Evolutionary conservation across 37 sponge, comb jelly and placozoan species (phyloP), one percentile per base, ranked within the genome.

Genomic region (Ephydatia muelleri): DNA sequence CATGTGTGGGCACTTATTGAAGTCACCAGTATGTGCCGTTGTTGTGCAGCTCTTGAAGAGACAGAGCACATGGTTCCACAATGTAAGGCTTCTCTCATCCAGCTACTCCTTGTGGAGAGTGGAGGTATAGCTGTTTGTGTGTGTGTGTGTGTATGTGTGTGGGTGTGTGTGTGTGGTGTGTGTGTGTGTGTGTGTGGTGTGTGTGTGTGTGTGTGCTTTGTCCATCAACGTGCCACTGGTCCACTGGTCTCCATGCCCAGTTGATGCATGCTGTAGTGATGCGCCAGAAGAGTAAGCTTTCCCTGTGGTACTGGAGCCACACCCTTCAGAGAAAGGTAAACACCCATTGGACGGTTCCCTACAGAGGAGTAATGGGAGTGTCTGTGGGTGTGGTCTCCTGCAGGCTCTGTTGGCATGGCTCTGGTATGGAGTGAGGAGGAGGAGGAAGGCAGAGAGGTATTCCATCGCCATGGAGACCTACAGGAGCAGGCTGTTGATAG

Each of bases 281-380:
- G 48, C 65, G 76, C 64, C 84, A 75, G 38, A 83, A 80, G 71
- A 47, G 49, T 21, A 34, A 72, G 23, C 22, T 80, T 8, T 80
- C 92, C 0, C 76, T 91, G 31, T 91, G 88, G 88, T 80, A 91
- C 16, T 91, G 92, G 92, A 87, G 88, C 65, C 80, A 76, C 6
- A 33, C 65, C 2, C 84, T 91, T 32, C 77, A 91, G 78, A 32
- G 70, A 25, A 87, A 84, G 80, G 88, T 80, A 14, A 57, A 21
- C 4, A 8, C 47, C 47, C 8, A 4, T 8, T 43, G n/a, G n/a
- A 43, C 4, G 47, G 47, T 43, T 8, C 47, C 47, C 47, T 43
- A 8, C 8, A 43, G 8, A 43, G 47, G 47, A 43, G 47, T 43
- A 43, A 43, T 43, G 47, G 8, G 47, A 43, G 4, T 8, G 8